Conservation (phyloP, 2,888 invertebrate genomes). For the Chydorus sphaericus region DNA sequence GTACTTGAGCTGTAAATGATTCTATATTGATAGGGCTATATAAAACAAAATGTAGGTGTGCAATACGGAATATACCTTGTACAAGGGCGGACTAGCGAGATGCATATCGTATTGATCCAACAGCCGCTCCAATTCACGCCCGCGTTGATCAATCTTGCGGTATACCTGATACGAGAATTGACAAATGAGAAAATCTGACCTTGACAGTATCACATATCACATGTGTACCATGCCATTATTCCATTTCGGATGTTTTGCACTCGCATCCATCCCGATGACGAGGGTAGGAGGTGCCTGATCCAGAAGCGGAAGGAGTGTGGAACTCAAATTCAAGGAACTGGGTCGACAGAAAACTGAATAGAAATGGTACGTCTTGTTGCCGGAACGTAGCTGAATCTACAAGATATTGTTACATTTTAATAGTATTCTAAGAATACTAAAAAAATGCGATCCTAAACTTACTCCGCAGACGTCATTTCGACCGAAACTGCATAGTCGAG, state of each 20-base stretch:
- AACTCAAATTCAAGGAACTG: not conserved
- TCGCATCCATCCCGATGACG: not conserved
- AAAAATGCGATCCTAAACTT: too few relatives aligned
- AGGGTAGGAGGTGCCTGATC: not conserved
- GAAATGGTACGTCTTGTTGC: not conserved
- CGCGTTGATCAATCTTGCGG: conserved; percentile 3
- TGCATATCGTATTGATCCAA: conserved; percentile 7
- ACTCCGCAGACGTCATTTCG: not conserved
- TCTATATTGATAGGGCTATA: too few relatives aligned
- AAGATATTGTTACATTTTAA: not conserved
- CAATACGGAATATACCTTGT: too few relatives aligned
- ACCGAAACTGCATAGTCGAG: not conserved
- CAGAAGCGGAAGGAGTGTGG: not conserved
- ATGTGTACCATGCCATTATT: conserved; percentile 1
- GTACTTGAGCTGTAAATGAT: too few relatives aligned
- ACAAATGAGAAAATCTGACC: not conserved
- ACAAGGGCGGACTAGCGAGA: not conserved
- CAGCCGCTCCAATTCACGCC: not conserved
- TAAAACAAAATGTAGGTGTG: too few relatives aligned
- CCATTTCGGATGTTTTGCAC: conserved; percentile 1
- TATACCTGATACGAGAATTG: not conserved
- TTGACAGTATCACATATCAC: not conserved
- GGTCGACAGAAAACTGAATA: conserved; percentile 1
- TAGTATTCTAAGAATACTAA: not conserved
- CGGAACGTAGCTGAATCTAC: not conserved